phyloP scores from a whole-genome alignment of 2,797 vertebrate species.

The Octomys mimax region DNA sequence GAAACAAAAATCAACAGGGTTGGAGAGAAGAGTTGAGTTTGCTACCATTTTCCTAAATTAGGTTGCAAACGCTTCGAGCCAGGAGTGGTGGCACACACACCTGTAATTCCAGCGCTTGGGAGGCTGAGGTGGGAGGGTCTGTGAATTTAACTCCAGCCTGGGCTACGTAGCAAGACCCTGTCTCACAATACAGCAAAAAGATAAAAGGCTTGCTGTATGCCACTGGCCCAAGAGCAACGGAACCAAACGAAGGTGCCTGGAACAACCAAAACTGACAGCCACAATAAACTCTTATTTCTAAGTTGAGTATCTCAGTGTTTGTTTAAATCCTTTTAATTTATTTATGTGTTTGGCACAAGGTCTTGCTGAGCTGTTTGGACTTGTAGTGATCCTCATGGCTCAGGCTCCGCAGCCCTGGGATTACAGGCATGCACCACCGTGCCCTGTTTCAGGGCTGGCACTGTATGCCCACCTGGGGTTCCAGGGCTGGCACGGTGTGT shows the following conservation, averaged over 20 bases:
- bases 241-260: background rate
- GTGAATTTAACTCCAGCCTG: background rate
- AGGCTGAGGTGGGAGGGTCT: background rate
- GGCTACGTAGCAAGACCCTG: background rate
- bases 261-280: background rate
- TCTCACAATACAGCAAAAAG: background rate
- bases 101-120: background rate
- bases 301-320: background rate
- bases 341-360: too few relatives aligned
- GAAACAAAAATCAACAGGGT: background rate
- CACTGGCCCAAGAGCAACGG: background rate
- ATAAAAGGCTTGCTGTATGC: too few relatives aligned
- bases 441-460: too few relatives aligned
- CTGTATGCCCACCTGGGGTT: too few relatives aligned
- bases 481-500: background rate
- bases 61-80: too few relatives aligned
- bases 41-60: background rate
- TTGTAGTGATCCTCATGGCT: too few relatives aligned
- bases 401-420: too few relatives aligned
- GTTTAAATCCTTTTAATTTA: too few relatives aligned
- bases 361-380: too few relatives aligned
- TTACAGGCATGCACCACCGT: too few relatives aligned
- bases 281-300: background rate
- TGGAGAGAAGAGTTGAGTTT: background rate
- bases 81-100: background rate